These are phyloP conservation scores for Holothuria scabra DNA, from an alignment of 53 echinoderm and acorn worm species.

Conservation along the genomic window DNA sequence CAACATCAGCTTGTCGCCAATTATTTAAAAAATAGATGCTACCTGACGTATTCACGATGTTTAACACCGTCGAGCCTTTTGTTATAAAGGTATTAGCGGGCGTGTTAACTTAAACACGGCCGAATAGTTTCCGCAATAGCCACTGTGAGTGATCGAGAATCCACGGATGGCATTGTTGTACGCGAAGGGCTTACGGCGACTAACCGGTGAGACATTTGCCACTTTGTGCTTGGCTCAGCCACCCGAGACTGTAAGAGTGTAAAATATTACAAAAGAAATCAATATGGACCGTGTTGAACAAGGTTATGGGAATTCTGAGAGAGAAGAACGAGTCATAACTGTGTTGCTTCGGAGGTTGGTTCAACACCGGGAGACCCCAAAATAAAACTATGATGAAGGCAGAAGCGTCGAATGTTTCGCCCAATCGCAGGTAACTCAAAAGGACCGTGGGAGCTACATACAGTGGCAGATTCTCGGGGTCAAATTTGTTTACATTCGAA, in stretches of 20 bases:
- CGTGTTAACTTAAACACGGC: conserved; percentile 38
- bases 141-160: no score
- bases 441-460: no score
- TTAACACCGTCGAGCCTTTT: conserved; percentile 3
- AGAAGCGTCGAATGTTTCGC: no score
- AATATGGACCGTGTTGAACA: conserved; percentile 27
- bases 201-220: conserved; percentile 31
- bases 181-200: conserved; percentile 44
- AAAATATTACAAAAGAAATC: conserved; percentile 18
- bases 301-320: conserved; percentile 44
- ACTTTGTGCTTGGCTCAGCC: conserved; percentile 6
- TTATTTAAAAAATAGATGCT: background rate
- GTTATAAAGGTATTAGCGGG: conserved; percentile 22
- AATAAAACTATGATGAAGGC: no score
- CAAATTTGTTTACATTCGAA: no score
- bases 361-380: no score
- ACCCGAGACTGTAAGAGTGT: conserved; percentile 36
- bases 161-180: conserved; percentile 16
- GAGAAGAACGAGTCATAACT: conserved; percentile 35
- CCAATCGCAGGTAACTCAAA: no score
- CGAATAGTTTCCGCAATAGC: no score
- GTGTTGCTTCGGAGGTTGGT: conserved; percentile 12
- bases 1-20: conserved; percentile 2
- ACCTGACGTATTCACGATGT: no score
- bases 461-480: no score